phyloP scores from a whole-genome alignment of 2,888 invertebrate genomes.

The Rotaria sp. region DNA sequence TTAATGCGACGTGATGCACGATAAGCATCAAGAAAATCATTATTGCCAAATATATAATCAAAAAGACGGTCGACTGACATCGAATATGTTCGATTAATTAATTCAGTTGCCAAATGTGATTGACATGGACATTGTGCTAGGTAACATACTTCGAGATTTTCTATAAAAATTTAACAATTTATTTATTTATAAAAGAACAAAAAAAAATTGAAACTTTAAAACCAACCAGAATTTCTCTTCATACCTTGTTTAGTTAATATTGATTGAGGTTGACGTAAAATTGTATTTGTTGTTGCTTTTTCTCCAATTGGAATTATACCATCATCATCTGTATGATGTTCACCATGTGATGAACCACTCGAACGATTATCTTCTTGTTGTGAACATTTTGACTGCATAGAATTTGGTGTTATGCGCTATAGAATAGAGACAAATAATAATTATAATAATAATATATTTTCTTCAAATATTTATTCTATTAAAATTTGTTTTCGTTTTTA shows the following conservation, averaged over 20 bases:
- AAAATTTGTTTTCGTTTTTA: background rate
- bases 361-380: background rate
- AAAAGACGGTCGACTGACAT: background rate
- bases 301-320: background rate
- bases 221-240: background rate
- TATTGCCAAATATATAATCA: constrained; percentile 26
- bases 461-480: background rate
- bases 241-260: background rate
- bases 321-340: background rate
- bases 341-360: background rate
- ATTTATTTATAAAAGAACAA: no score
- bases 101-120: constrained; percentile 13
- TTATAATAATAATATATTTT: background rate
- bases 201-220: background rate
- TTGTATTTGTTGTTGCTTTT: background rate
- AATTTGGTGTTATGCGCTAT: background rate
- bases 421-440: background rate
- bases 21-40: constrained; percentile 10
- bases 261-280: background rate
- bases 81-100: constrained; percentile 18
- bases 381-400: background rate
- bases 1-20: background rate
- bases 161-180: no score
- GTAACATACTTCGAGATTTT: background rate
- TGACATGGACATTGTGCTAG: background rate